These are phyloP conservation scores for Pocota personata DNA, from an alignment of 2,888 invertebrate species.

Conservation along the genomic window DNA sequence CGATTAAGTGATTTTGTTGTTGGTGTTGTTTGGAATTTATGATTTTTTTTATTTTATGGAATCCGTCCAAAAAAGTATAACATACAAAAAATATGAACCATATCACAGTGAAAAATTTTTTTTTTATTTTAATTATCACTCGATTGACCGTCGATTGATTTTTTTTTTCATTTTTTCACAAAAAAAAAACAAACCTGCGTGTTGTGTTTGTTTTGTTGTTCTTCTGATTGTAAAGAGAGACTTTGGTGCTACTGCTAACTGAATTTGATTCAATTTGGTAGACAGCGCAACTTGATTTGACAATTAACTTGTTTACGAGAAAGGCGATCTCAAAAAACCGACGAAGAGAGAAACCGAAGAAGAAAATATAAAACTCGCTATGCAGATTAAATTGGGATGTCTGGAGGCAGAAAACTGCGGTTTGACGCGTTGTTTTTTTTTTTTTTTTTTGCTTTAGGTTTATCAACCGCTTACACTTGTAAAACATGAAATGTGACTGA, in stretches of 20 bases:
- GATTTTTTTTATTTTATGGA: not conserved
- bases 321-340: not conserved
- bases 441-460: too few relatives aligned
- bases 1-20: not conserved
- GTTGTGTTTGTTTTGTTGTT: constrained; percentile 6
- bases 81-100: constrained; percentile 4
- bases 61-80: not conserved
- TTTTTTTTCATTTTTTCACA: not conserved
- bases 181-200: constrained; percentile 4
- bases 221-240: not conserved
- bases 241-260: constrained; percentile 23
- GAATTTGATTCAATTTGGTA: constrained; percentile 53
- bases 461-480: constrained; percentile 10
- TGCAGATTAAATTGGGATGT: not conserved
- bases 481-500: constrained; percentile 2
- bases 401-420: not conserved
- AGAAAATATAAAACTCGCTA: not conserved
- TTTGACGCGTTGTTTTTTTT: not conserved
- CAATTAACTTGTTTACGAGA: constrained; percentile 61
- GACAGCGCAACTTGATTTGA: constrained; percentile 40
- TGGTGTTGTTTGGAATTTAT: not conserved
- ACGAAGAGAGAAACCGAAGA: not conserved
- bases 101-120: constrained; percentile 9
- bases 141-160: constrained; percentile 57
- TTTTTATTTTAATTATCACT: constrained; percentile 49